Conservation (phyloP, 2,113 vertebrate genomes). For the Rhinolophus ferrumequinum region DNA sequence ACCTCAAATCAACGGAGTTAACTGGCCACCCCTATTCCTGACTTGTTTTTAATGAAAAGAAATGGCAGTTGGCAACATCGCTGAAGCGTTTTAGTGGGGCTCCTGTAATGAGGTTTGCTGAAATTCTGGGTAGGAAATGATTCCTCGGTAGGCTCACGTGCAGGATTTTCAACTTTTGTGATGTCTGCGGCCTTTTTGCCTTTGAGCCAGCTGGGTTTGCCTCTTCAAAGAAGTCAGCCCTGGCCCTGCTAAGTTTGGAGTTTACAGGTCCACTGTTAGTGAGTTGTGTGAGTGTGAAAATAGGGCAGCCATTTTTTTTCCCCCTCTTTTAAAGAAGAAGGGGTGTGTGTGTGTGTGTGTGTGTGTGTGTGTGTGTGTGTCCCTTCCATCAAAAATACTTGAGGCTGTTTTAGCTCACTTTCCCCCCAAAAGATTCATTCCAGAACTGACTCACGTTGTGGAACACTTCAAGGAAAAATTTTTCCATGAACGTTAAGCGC, state of each 20-base stretch:
- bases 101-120: not conserved
- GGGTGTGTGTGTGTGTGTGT: not conserved
- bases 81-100: not conserved
- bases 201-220: not conserved
- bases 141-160: not conserved
- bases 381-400: constrained; percentile 26
- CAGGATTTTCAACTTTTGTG: not conserved
- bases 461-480: not conserved
- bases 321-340: not conserved
- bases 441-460: constrained; percentile 36
- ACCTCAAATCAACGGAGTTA: too few species aligned
- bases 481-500: constrained; percentile 36
- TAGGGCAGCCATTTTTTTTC: constrained; percentile 28
- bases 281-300: not conserved
- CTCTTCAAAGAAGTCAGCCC: constrained; percentile 47
- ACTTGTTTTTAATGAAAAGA: constrained; percentile 34
- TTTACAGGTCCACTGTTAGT: not conserved
- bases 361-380: not conserved
- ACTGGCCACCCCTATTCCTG: too few species aligned
- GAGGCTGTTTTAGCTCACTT: constrained; percentile 43
- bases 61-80: not conserved
- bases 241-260: not conserved
- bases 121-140: not conserved
- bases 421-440: not conserved
- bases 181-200: not conserved